A percentile compares a stretch with the other conserved stretches of the same genome.
These are phyloP conservation scores for Bombylius major DNA, from an alignment of 2,888 invertebrate species.

Conservation along the genomic window DNA sequence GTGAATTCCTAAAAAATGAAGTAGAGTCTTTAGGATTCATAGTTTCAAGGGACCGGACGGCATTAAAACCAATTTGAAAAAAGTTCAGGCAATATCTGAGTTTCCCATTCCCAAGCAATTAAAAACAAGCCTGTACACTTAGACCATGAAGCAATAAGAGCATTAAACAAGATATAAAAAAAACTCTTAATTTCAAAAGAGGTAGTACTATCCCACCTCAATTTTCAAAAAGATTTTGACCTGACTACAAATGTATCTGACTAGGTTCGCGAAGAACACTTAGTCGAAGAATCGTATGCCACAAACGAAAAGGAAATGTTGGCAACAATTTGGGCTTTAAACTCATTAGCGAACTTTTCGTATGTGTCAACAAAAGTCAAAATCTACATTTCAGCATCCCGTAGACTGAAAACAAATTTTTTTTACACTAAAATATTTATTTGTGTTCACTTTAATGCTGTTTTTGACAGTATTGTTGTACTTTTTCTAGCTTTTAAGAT, in stretches of 20 bases:
- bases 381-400: no score
- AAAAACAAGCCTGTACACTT: slow-evolving; percentile 3
- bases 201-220: slow-evolving; percentile 7
- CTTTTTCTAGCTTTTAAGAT: no score
- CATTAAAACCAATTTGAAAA: slow-evolving; percentile 7
- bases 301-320: slow-evolving; percentile 23
- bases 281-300: slow-evolving; percentile 20
- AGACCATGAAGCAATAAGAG: slow-evolving; percentile 3
- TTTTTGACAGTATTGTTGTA: no score
- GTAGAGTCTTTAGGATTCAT: slow-evolving; percentile 9
- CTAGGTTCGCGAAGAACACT: slow-evolving; percentile 21
- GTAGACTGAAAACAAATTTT: no score
- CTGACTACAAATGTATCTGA: slow-evolving; percentile 24
- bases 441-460: no score
- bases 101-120: slow-evolving; percentile 2
- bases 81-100: slow-evolving; percentile 6
- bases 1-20: background rate
- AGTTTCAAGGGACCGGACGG: slow-evolving; percentile 1
- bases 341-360: no score
- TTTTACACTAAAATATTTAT: no score
- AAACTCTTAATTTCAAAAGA: slow-evolving; percentile 8
- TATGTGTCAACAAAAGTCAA: no score
- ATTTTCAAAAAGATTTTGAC: slow-evolving; percentile 6
- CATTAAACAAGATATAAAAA: slow-evolving; percentile 8
- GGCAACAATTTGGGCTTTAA: slow-evolving; percentile 4